Evolutionary conservation across 2,888 invertebrate genomes (phyloP), one percentile per base, ranked within the genome.

Genomic region (Osedax fenrisi): DNA sequence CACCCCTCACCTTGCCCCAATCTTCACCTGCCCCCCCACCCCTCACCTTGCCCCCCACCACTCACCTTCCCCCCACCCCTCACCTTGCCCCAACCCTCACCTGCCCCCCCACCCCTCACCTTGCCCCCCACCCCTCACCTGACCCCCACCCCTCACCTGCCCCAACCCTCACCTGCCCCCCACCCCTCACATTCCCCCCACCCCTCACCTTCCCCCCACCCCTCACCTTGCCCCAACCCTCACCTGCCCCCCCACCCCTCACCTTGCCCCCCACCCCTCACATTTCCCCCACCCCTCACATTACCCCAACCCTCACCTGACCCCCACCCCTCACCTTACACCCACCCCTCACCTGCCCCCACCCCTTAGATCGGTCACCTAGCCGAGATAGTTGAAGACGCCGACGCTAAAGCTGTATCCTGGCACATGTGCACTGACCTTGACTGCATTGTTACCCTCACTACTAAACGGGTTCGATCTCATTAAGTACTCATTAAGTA

Each of bases 351-450:
- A 23, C 27, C 2, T 2, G 3, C n/a, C 62, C 24, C 21, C 10
- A n/a, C 23, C 73, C 27, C 80, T 27, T 78, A 83, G 84, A 84
- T 84, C 72, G 82, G 81, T 2, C 83, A 84, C 73, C 77, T 84
- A 56, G 84, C 83, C 0, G 77, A 80, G 77, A 79, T 83, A 2
- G 78, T 77, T 13, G 81, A 83, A 73, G 77, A 80, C 56, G 83
- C 81, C 76, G 81, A 82, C 26, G 83, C 84, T 0, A 77, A 82
- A 21, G 84, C 83, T 2, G 75, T 84, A 67, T 84, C 84, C 0
- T 84, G 84, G 84, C 84, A 84, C 76, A 84, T 84, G 84, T 83
- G 83, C 25, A 82, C 83, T n/a, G 84, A 84, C 78, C 84, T 84
- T 83, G 84, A 84, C 78, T 84, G 84, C 80, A 81, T 84, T 2